Base-by-base conservation (phyloP, 1,140 invertebrate species). In the Danaus melanippus region DNA sequence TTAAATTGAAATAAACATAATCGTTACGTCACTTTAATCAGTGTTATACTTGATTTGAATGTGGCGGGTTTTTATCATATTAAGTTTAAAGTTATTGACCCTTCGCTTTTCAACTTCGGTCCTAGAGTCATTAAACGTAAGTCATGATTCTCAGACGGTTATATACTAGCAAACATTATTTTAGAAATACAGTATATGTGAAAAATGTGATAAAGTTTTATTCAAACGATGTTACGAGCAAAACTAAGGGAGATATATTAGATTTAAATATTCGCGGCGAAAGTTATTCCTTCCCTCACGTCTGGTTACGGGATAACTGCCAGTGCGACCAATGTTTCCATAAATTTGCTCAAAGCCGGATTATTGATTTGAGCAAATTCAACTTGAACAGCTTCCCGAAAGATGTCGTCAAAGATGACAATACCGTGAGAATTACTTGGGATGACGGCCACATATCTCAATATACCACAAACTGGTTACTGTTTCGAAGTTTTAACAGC, bases 251-350 rank as follows among this genome's bases (percentile, higher is more conserved):
- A 4, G 66, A 75, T 12, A 53, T 66, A 42, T 48, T 79, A 15
- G 58, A 67, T 44, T n/a, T 86, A 32, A 52, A 74, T 9, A 69
- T 84, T 40, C 50, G 62, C 10, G 74, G 79, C 8, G 69, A 82
- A 55, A 48, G 66, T 4, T 64, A 89, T 7, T 81, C 84, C 47
- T 93, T 89, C 74, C 92, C 92, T 0, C 84, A 84, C 39, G 83
- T 91, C 11, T 93, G 92, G 91, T 74, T 93, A 48, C 74, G 92
- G 60, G 92, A 93, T 66, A 93, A 93, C 67, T 93, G 92, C 60
- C 89, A 88, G 59, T 93, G 92, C 66, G 58, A 84, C 9, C 52
- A 84, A 10, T 93, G 92, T 68, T 92, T 90, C 65, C 91, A 93
- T 62, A 51, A 63, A 11, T 79, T 76, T 39, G 91, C 92, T 1